Evolutionary conservation across 1,140 invertebrate species (phyloP), one percentile per base, ranked within the genome.

Genomic region (Hermatobates lingyangjiaoensis): DNA sequence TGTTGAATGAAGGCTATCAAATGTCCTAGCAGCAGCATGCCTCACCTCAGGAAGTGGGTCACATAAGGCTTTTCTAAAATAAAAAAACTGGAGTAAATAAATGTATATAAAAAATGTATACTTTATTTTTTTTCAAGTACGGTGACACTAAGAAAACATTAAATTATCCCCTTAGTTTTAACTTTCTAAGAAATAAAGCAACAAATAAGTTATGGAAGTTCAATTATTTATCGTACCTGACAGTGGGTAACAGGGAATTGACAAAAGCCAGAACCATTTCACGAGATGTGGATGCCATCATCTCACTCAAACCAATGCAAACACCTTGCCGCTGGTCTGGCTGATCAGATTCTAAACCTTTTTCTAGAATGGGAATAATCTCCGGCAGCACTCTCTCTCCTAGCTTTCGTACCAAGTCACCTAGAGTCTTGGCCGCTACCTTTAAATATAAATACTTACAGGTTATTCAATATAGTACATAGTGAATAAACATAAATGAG

Each of bases 241-340:
- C 89, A 2, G 92, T 97, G n/a, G 92, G 92, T n/a, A 98, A 88
- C 47, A 98, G 70, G 61, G 86, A 94, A 63, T 96, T 88, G 1
- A 93, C 88, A 68, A 93, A 94, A 2, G 83, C 83, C 1, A 92
- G 67, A 5, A 94, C 86, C 80, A 96, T 94, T 59, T 98, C 94
- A 60, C 80, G 80, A 48, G 87, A 93, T 2, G 92, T 97, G 38
- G 92, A 94, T 2, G 81, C 80, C 80, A 98, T 95, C 58, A 99
- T 98, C 74, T 99, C 96, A 1, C 88, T 90, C 1, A 99, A 71
- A 3, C 94, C 94, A 64, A 98, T 96, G 66, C 94, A 97, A 12
- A 98, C 95, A 59, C 94, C 95, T 68, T 98, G 90, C 26, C 94
- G 72, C 66, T 97, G 90, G 69, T 97, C 93, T 7, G 88, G 66